Conservation (phyloP, 2,888 invertebrate genomes). For the Lysandra coridon region DNA sequence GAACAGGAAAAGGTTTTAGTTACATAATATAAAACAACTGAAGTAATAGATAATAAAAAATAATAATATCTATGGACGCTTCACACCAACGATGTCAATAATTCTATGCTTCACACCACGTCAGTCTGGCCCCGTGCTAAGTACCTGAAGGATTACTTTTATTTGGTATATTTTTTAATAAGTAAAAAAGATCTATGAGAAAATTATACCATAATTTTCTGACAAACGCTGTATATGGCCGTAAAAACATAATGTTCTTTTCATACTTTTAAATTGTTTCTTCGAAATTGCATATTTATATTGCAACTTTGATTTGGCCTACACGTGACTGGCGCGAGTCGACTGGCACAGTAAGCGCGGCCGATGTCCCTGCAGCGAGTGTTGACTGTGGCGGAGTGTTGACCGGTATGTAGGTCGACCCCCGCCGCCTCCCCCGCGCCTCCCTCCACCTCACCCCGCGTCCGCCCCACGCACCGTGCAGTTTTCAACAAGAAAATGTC, state of each 20-base stretch:
- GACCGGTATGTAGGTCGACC: constrained; percentile 80
- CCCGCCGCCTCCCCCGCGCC: constrained; percentile 51
- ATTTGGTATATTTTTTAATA: not conserved
- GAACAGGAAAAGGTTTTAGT: not conserved
- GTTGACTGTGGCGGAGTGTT: constrained; percentile 81
- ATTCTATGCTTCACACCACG: too few species aligned
- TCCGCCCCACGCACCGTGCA: constrained; percentile 70
- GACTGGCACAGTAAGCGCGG: constrained; percentile 60
- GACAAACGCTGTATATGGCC: not conserved
- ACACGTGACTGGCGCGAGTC: constrained; percentile 50
- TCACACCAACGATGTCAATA: too few species aligned
- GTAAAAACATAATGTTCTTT: too few species aligned
- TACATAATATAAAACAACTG: not conserved
- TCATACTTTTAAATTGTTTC: too few species aligned
- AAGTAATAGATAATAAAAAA: not conserved
- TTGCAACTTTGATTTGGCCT: not conserved
- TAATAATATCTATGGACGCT: too few species aligned
- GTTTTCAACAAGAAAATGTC: constrained; percentile 72
- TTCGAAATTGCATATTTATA: not conserved
- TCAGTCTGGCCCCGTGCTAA: too few species aligned
- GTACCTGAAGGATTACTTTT: too few species aligned
- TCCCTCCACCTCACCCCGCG: constrained; percentile 42
- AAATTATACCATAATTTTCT: not conserved
- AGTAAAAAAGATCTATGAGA: not conserved
- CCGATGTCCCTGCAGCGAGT: constrained; percentile 80